These are phyloP conservation scores for Dendrocincla tyrannina DNA, from an alignment of 2,797 vertebrate genomes.

Conservation along the genomic window DNA sequence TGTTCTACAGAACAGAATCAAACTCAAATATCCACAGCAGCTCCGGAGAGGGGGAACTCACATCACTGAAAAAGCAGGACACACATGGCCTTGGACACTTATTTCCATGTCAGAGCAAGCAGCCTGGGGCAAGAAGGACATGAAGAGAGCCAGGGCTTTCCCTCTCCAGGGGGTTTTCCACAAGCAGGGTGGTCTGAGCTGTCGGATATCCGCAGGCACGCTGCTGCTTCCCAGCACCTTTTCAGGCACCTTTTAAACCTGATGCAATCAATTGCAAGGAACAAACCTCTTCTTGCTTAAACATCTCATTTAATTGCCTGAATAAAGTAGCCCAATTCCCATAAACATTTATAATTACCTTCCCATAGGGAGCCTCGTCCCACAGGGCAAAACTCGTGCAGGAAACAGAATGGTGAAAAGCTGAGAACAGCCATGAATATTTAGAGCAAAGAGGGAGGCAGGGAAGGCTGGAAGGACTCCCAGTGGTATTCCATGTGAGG, in stretches of 20 bases:
- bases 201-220: neutral
- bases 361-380: neutral
- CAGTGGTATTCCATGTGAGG: neutral
- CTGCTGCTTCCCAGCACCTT: neutral
- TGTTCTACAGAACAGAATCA: neutral
- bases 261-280: neutral
- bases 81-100: neutral
- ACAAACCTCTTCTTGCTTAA: neutral
- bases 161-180: neutral
- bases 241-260: neutral
- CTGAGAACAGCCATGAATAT: neutral
- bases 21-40: neutral
- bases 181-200: accelerated
- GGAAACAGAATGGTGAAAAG: neutral
- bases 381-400: neutral
- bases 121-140: neutral
- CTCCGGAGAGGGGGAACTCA: neutral
- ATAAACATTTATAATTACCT: neutral
- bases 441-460: neutral
- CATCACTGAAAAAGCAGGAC: neutral
- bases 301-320: neutral
- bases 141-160: neutral
- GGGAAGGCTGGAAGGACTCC: neutral
- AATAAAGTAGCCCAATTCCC: neutral
- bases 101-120: neutral